Conservation (phyloP, 23 tunicate species). For the Trididemnum clinides region DNA sequence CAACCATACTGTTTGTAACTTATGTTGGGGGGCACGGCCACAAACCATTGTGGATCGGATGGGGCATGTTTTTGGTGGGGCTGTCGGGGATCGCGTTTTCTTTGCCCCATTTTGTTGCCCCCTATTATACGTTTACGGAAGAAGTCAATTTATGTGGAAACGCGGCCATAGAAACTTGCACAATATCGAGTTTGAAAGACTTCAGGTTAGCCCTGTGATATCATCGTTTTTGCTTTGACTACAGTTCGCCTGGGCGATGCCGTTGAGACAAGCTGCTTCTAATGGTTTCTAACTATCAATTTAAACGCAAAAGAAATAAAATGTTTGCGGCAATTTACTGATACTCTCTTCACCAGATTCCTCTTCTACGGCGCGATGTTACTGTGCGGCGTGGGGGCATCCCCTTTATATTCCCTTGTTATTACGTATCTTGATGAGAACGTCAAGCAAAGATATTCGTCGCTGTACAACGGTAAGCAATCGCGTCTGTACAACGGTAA, state of each 20-base stretch:
- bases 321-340: too few species aligned
- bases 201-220: conserved; percentile 56
- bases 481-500: too few species aligned
- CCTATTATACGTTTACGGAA: conserved; percentile 36
- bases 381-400: conserved; percentile 65
- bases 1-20: conserved; percentile 63
- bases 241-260: too few species aligned
- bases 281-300: too few species aligned
- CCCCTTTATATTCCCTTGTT: conserved; percentile 68
- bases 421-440: conserved; percentile 90
- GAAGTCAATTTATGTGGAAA: conserved; percentile 31
- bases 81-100: conserved; percentile 67
- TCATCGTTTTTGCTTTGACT: too few species aligned
- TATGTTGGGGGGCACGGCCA: conserved; percentile 73
- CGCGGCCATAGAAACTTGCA: conserved; percentile 13
- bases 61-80: conserved; percentile 77
- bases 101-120: conserved; percentile 83
- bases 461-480: conserved; percentile 75
- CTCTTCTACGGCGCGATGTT: conserved; percentile 62
- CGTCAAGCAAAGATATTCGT: conserved; percentile 63
- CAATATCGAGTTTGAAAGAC: conserved; percentile 25
- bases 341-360: conserved; percentile 9
- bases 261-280: too few species aligned
- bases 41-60: conserved; percentile 89
- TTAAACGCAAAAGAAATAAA: too few species aligned